Conservation (phyloP, 2,113 vertebrate genomes). For the Catharus bicknelli region DNA sequence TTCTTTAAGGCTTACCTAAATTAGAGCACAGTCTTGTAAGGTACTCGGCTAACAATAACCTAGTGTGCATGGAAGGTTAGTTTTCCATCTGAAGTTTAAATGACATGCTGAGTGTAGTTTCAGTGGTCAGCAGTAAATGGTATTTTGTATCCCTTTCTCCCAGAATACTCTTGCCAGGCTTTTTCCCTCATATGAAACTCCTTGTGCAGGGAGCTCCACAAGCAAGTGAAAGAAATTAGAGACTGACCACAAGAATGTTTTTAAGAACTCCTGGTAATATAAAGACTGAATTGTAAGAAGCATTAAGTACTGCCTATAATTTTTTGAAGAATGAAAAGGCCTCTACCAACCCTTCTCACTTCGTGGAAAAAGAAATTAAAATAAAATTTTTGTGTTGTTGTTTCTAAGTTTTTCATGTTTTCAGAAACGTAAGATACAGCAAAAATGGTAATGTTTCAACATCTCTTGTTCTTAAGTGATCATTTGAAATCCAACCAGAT, state of each 20-base stretch:
- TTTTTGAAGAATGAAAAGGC: background rate
- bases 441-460: background rate
- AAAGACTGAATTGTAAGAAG: background rate
- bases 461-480: background rate
- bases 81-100: background rate
- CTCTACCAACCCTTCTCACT: background rate
- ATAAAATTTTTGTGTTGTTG: background rate
- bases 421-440: background rate
- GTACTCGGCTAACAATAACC: background rate
- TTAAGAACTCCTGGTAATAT: background rate
- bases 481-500: background rate
- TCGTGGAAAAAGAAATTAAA: background rate
- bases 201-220: background rate
- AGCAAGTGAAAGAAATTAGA: constrained; percentile 9
- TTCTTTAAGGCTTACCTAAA: background rate
- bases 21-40: background rate
- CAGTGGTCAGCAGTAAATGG: background rate
- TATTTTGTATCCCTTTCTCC: background rate
- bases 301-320: background rate
- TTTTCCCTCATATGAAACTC: background rate
- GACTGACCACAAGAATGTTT: constrained; percentile 1
- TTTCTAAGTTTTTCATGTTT: background rate
- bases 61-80: background rate
- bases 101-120: background rate
- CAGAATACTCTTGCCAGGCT: background rate